Evolutionary conservation across 2,797 vertebrate species (phyloP), one percentile per base, ranked within the genome.

Genomic region (Denticeps clupeoides): DNA sequence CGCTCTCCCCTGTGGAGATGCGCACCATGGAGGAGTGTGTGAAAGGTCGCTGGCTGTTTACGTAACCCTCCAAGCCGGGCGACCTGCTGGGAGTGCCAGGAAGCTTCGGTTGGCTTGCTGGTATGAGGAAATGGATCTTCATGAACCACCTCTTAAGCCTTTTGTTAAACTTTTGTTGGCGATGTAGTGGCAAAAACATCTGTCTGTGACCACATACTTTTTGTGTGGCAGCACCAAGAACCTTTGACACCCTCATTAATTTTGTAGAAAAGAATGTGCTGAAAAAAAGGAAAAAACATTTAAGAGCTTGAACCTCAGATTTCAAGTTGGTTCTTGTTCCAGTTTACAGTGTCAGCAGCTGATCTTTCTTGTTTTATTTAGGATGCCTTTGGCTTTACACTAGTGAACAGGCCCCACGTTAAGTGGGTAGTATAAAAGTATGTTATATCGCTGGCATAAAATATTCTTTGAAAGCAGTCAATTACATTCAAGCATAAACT

Each of bases 311-410:
- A 29, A 64, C 55, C 56, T 69, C 57, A 62, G 16, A 59, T 67
- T 72, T 72, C 58, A 65, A 42, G 53, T 15, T 29, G 57, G 58
- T 21, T 73, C 70, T 49, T 44, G 56, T 74, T 71, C 70, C 63
- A 52, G 59, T 59, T 53, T 51, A 27, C 58, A 58, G 15, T 37
- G 67, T 52, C 45, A 13, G 41, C 2, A 19, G 33, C 27, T 44
- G 62, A 68, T 69, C 67, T 55, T 60, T 70, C 57, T 57, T 38
- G 53, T 60, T 51, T 74, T 49, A 31, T 33, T 35, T 31, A 3
- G 0, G 32, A 32, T 31, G 22, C 55, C 45, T 35, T 11, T 38
- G 4, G 32, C 15, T 18, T 18, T n/a, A n/a, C n/a, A n/a, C n/a
- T n/a, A n/a, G n/a, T n/a, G n/a, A n/a, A n/a, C n/a, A n/a, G n/a